These are phyloP conservation scores for Coreoperca whiteheadi DNA, from an alignment of 2,113 vertebrate species.

Conservation along the genomic window DNA sequence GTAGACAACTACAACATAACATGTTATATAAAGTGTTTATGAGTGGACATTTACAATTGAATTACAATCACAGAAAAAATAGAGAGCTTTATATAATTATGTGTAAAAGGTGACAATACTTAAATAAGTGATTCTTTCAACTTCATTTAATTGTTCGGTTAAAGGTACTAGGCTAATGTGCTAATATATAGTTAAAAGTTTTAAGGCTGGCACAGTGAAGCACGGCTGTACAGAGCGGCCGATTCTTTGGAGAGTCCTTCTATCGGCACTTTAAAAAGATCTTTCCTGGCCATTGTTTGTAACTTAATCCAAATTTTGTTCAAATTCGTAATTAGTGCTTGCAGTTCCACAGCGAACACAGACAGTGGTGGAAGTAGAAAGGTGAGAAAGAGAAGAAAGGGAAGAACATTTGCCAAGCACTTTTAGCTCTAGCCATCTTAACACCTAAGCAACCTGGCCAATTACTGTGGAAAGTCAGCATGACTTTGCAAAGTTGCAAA, in stretches of 20 bases:
- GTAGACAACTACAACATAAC: constrained; percentile 8
- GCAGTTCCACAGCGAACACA: neutral
- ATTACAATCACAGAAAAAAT: neutral
- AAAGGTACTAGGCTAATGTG: neutral
- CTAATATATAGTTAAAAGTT: neutral
- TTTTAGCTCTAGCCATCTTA: neutral
- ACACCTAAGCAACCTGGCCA: neutral
- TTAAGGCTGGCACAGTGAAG: neutral
- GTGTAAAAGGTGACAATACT: neutral
- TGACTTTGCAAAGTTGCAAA: constrained; percentile 17
- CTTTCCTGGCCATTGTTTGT: neutral
- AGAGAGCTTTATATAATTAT: neutral
- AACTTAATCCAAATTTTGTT: neutral
- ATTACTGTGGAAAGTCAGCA: constrained; percentile 12
- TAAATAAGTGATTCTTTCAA: neutral
- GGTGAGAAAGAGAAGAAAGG: neutral
- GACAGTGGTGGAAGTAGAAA: neutral
- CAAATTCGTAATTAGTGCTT: neutral
- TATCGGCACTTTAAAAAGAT: neutral
- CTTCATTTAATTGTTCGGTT: neutral
- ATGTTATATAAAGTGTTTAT: constrained; percentile 34
- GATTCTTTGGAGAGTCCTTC: neutral
- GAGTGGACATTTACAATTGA: neutral
- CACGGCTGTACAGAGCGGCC: no score
- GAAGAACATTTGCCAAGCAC: neutral